These are phyloP conservation scores for Tyto alba DNA, from an alignment of 2,113 vertebrate species.

Conservation along the genomic window DNA sequence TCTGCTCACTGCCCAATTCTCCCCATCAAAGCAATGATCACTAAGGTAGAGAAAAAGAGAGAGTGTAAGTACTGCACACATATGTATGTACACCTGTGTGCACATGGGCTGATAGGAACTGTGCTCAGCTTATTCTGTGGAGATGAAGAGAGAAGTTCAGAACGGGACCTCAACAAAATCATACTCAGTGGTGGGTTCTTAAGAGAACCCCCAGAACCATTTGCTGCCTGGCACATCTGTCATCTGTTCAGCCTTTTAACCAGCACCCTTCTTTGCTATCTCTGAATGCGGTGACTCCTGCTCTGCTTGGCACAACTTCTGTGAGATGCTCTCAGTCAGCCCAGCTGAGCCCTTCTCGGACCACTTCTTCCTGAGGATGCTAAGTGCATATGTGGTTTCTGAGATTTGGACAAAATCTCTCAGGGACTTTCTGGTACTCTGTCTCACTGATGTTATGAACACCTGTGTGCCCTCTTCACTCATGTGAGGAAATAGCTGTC, in stretches of 20 bases:
- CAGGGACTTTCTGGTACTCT: not conserved
- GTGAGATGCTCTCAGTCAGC: not conserved
- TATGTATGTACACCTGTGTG: too few relatives aligned
- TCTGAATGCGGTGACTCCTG: not conserved
- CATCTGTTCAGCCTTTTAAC: not conserved
- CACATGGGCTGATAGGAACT: not conserved
- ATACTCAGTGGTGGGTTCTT: not conserved
- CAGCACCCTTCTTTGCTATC: not conserved
- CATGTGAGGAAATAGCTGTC: not conserved
- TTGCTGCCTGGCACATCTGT: not conserved
- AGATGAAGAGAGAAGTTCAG: not conserved
- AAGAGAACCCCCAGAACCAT: not conserved
- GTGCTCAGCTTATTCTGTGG: not conserved
- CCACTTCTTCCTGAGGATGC: not conserved
- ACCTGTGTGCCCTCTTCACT: not conserved
- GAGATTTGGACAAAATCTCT: not conserved
- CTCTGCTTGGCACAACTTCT: not conserved
- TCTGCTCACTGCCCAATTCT: not conserved
- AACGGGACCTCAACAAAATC: not conserved
- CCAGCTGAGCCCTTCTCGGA: not conserved
- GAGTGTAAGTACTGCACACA: not conserved
- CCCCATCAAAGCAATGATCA: not conserved
- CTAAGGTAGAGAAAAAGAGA: not conserved
- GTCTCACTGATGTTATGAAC: not conserved
- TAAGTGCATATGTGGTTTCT: rapidly evolving